phyloP scores from a whole-genome alignment of 2,113 vertebrate species.

The Leptobrachium leishanense region DNA sequence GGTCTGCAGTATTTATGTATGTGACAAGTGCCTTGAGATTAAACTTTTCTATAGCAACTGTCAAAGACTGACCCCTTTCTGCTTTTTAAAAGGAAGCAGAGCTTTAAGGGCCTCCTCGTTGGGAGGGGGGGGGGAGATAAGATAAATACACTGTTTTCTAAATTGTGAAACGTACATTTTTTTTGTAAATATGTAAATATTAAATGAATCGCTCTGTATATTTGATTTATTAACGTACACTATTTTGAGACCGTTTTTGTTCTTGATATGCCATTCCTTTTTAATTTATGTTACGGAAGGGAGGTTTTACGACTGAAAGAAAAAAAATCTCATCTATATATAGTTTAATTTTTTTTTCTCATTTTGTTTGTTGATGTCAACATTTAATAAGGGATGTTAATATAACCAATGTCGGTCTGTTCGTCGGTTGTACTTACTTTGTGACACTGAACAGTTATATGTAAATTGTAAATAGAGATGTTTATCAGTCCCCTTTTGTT shows the following conservation, averaged over 20 bases:
- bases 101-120: slow-evolving; percentile 50
- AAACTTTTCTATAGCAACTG: slow-evolving; percentile 72
- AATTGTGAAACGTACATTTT: slow-evolving; percentile 65
- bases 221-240: slow-evolving; percentile 96
- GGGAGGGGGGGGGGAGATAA: neutral
- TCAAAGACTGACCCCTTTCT: slow-evolving; percentile 68
- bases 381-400: slow-evolving; percentile 63
- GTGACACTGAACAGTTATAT: slow-evolving; percentile 60
- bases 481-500: slow-evolving; percentile 68
- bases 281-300: slow-evolving; percentile 75
- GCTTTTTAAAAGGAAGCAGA: slow-evolving; percentile 67
- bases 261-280: slow-evolving; percentile 78
- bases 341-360: slow-evolving; percentile 52
- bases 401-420: slow-evolving; percentile 73
- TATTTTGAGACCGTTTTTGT: slow-evolving; percentile 71
- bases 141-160: slow-evolving; percentile 62
- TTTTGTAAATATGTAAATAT: slow-evolving; percentile 94
- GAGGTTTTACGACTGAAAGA: slow-evolving; percentile 69
- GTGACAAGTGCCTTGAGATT: slow-evolving; percentile 95
- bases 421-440: slow-evolving; percentile 66
- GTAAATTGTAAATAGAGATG: slow-evolving; percentile 78
- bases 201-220: slow-evolving; percentile 94
- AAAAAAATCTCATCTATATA: neutral
- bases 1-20: slow-evolving; percentile 78
- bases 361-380: slow-evolving; percentile 66